Percentiles rank a stretch among this genome's conserved stretches.
These are phyloP conservation scores for Aphaenogaster rudis DNA, from an alignment of 1,140 invertebrate species.

Conservation along the genomic window DNA sequence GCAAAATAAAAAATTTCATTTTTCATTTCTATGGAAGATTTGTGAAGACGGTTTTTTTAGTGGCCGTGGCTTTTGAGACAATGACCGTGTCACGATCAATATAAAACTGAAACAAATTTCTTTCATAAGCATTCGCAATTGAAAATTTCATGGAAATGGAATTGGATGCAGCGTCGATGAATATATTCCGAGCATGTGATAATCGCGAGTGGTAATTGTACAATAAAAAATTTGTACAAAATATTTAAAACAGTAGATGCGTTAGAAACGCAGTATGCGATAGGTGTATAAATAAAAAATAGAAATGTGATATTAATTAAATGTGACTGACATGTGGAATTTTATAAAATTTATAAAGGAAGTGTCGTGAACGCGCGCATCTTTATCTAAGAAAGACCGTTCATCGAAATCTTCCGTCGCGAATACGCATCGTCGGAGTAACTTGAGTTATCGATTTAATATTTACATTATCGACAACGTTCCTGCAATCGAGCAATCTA, in stretches of 20 bases:
- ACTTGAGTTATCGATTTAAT: constrained; percentile 35
- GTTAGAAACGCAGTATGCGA: neutral
- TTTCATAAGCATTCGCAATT: neutral
- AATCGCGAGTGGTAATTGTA: neutral
- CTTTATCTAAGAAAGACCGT: neutral
- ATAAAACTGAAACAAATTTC: neutral
- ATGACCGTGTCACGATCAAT: neutral
- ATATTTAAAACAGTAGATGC: neutral
- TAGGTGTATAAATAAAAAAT: neutral
- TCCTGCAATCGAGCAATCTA: neutral
- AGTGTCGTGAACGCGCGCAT: no score
- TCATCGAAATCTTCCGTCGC: constrained; percentile 6
- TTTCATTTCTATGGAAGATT: neutral
- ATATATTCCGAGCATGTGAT: neutral
- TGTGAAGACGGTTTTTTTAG: neutral
- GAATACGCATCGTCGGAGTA: neutral
- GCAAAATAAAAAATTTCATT: neutral
- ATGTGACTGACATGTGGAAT: neutral
- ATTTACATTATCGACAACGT: constrained; percentile 16
- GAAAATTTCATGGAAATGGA: neutral
- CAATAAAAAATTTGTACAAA: neutral
- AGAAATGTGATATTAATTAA: neutral
- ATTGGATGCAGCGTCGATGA: neutral
- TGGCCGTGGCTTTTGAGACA: neutral
- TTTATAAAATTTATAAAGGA: constrained; percentile 12